phyloP scores from a whole-genome alignment of 2,113 vertebrate genomes.

The Murina feae region DNA sequence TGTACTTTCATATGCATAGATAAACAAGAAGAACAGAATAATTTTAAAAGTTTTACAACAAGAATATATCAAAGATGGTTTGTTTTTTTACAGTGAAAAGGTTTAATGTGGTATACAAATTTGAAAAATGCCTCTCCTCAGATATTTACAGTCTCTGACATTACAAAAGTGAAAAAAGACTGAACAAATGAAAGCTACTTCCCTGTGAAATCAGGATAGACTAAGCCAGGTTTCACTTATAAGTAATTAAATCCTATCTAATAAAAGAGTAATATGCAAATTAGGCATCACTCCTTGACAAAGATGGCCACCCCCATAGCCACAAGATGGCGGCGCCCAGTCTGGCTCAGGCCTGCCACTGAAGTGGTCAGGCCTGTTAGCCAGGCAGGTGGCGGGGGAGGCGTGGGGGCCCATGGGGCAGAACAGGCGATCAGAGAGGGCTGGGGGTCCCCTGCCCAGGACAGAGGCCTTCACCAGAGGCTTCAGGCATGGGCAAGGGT shows the following conservation, averaged over 20 bases:
- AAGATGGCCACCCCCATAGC: no score
- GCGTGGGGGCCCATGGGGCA: no score
- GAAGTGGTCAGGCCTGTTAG: no score
- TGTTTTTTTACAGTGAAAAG: background rate
- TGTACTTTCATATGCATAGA: background rate
- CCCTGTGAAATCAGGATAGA: background rate
- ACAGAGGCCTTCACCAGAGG: no score
- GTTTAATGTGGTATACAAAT: background rate
- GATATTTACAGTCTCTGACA: background rate
- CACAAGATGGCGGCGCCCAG: no score
- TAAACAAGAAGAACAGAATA: background rate
- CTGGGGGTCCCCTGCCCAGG: no score
- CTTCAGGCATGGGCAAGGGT: no score
- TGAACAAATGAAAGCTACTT: background rate
- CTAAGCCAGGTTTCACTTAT: background rate
- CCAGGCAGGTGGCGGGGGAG: no score
- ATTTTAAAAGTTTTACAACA: background rate
- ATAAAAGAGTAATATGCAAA: no score
- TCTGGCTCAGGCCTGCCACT: no score
- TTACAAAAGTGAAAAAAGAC: background rate
- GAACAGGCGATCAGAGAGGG: no score
- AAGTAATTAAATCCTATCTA: constrained; percentile 38
- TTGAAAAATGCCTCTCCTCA: background rate
- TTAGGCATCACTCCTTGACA: no score
- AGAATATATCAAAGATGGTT: background rate